Conservation (phyloP, 2,797 vertebrate species). For the Brachyrhaphis roseni region DNA sequence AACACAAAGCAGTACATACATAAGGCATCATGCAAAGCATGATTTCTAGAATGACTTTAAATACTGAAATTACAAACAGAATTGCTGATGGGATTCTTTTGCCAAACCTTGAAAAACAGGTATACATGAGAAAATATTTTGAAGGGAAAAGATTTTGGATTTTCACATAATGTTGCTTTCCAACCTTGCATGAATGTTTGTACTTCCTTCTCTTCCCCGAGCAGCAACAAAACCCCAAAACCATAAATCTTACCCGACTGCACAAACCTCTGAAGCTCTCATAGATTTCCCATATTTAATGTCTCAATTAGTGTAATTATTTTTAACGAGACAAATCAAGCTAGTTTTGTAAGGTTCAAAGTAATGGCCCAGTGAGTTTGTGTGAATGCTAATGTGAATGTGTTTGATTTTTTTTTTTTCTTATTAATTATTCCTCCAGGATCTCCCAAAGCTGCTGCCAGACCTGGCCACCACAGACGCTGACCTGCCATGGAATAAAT, state of each 20-base stretch:
- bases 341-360: background rate
- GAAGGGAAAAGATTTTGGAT: background rate
- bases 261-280: background rate
- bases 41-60: background rate
- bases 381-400: constrained; percentile 61
- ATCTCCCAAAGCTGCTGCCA: constrained; percentile 94
- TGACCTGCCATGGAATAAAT: constrained; percentile 96
- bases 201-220: background rate
- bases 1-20: background rate
- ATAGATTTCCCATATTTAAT: background rate
- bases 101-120: background rate
- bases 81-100: background rate
- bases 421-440: constrained; percentile 76
- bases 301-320: background rate
- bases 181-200: background rate
- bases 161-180: background rate
- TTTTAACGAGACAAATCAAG: background rate
- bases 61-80: background rate
- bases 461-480: constrained; percentile 95
- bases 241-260: background rate
- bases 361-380: background rate
- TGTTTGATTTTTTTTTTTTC: constrained; percentile 7
- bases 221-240: background rate
- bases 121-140: background rate
- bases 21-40: background rate